Evolutionary conservation across 1,140 invertebrate species (phyloP).

Genomic region (Neodiprion virginianus): DNA sequence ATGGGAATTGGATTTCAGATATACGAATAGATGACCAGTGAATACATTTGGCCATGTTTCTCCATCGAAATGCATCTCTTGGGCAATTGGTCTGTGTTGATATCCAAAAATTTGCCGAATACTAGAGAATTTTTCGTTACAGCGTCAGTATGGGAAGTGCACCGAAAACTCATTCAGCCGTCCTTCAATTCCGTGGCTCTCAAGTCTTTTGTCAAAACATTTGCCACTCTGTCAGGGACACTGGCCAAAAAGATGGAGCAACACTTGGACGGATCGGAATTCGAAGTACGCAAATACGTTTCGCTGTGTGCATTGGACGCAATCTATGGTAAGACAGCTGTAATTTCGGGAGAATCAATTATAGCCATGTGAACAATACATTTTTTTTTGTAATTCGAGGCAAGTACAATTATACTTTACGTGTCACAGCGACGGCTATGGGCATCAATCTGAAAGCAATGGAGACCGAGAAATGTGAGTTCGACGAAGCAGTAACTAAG

Average conservation of each 20-base stretch:
- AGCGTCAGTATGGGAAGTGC: slow-evolving; percentile 24
- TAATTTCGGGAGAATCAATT: background rate
- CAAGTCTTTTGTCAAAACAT: slow-evolving; percentile 29
- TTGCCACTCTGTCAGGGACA: slow-evolving; percentile 19
- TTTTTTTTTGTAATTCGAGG: background rate
- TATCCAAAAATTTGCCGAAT: too few species aligned
- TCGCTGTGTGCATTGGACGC: slow-evolving; percentile 25
- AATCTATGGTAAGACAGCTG: slow-evolving; percentile 26
- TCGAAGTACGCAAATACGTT: slow-evolving; percentile 26
- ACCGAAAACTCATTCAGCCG: slow-evolving; percentile 28
- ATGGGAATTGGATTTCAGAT: too few species aligned
- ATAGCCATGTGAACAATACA: background rate
- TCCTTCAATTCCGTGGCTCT: slow-evolving; percentile 31
- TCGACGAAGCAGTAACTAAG: background rate
- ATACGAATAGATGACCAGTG: too few species aligned
- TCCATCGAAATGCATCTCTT: too few species aligned
- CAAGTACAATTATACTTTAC: background rate
- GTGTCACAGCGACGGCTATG: slow-evolving; percentile 26
- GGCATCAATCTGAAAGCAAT: slow-evolving; percentile 23
- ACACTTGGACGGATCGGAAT: slow-evolving; percentile 15
- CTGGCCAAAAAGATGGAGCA: slow-evolving; percentile 22
- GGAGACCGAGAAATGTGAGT: slow-evolving; percentile 10
- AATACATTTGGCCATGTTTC: too few species aligned
- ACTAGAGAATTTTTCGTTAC: too few species aligned
- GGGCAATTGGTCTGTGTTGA: too few species aligned